phyloP scores from a whole-genome alignment of 1,140 invertebrate genomes.

The Lerema accius region DNA sequence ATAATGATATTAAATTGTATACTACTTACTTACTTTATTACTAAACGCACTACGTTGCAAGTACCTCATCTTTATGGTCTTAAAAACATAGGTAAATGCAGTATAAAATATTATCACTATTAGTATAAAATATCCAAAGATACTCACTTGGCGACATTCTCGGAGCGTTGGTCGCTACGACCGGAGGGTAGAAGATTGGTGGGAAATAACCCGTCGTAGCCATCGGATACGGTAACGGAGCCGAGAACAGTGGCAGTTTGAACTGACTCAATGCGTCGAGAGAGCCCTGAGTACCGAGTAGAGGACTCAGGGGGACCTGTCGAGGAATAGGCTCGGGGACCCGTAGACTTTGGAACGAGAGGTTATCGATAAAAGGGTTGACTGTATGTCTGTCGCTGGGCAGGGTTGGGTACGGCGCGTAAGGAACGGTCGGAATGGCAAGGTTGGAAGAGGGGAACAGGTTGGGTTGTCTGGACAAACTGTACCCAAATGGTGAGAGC shows the following conservation, averaged over 20 bases:
- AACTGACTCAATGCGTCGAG: constrained; percentile 60
- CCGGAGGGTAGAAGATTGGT: constrained; percentile 68
- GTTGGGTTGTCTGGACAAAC: constrained; percentile 60
- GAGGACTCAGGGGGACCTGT: constrained; percentile 51
- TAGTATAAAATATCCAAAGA: too few relatives aligned
- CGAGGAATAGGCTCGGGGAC: constrained; percentile 48
- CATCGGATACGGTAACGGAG: constrained; percentile 59
- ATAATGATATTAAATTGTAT: too few relatives aligned
- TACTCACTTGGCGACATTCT: too few relatives aligned
- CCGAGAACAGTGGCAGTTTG: constrained; percentile 65
- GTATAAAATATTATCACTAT: too few relatives aligned
- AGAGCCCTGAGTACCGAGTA: constrained; percentile 47
- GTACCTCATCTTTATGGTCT: too few relatives aligned
- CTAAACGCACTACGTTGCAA: too few relatives aligned
- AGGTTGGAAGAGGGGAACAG: constrained; percentile 48
- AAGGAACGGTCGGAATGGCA: constrained; percentile 55
- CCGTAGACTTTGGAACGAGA: constrained; percentile 56
- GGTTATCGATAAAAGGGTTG: constrained; percentile 54
- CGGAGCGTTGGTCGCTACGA: too few relatives aligned
- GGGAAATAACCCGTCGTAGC: constrained; percentile 61
- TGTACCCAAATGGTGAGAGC: constrained; percentile 62
- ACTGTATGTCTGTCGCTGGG: constrained; percentile 54
- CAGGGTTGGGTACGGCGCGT: constrained; percentile 79
- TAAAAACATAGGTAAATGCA: too few relatives aligned
- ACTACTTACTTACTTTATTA: too few relatives aligned